Base-by-base conservation (phyloP, 2,888 invertebrate species). In the Dryococelus australis region DNA sequence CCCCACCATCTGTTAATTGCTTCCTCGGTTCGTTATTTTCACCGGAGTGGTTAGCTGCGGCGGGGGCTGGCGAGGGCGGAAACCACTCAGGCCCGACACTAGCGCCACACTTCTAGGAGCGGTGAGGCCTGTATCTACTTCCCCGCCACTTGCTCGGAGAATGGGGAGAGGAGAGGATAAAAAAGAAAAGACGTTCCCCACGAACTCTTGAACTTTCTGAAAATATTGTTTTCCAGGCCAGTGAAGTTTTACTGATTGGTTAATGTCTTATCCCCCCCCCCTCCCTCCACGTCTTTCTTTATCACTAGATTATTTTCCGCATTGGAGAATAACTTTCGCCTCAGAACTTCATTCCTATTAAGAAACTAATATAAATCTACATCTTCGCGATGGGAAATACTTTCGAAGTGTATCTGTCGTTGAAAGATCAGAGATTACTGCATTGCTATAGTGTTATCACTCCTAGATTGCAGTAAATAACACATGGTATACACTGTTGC, bases 11-110 rank as follows among this genome's bases (percentile, higher is more conserved):
- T 65, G 65, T 65, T 65, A 65, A 65, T 65, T 65, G 65, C 65
- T 65, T 65, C 65, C 65, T 65, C 65, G 65, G 65, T 65, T 65
- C 65, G 65, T 65, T 65, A 65, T 65, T 65, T 65, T 65, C 65
- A 65, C 65, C 65, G 65, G 65, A n/a, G 20, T 65, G 65, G 65
- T 65, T 65, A 24, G 65, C 65, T n/a, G 20, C 0, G 24, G 20
- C 1, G 24, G 65, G 24, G 24, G 8, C 8, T 1, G 65, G 2
- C 8, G 65, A n/a, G n/a, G 65, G 65, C 2, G 65, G 24, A 65
- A 65, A 65, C 65, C 65, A 65, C 65, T 65, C 65, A n/a, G 16
- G 13, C 65, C 8, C 65, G 65, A 65, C 65, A 65, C 65, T n/a
- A 65, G 65, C 65, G 24, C 65, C n/a, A n/a, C 65, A 65, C 65